These are phyloP conservation scores for Plemyria rubiginata DNA, from an alignment of 2,888 invertebrate species.

Conservation along the genomic window DNA sequence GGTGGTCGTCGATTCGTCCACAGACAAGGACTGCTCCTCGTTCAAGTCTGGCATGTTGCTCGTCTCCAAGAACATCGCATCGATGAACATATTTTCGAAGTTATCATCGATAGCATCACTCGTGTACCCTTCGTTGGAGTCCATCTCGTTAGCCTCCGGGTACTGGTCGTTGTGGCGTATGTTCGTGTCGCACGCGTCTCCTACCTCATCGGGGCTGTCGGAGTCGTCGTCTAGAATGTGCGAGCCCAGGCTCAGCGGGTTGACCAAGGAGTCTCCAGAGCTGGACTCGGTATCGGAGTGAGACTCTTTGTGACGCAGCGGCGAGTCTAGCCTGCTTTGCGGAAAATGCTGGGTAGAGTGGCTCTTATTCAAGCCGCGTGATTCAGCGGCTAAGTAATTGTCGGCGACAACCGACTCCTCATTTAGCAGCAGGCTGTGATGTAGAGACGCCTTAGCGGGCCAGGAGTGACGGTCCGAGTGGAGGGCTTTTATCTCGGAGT, in stretches of 20 bases:
- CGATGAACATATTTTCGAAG: conserved; percentile 71
- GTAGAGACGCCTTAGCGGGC: conserved; percentile 49
- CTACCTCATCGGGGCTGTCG: conserved; percentile 42
- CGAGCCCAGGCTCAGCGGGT: conserved; percentile 53
- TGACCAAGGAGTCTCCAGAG: conserved; percentile 44
- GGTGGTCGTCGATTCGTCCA: conserved; percentile 65
- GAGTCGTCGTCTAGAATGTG: conserved; percentile 47
- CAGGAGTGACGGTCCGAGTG: conserved; percentile 33
- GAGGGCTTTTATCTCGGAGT: conserved; percentile 43
- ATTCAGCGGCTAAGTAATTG: conserved; percentile 56
- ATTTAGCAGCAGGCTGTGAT: conserved; percentile 63
- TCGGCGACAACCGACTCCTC: conserved; percentile 42
- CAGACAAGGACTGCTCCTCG: conserved; percentile 72
- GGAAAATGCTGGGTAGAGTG: conserved; percentile 62
- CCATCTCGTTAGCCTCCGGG: conserved; percentile 66
- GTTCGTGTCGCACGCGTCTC: conserved; percentile 67
- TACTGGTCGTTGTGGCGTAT: conserved; percentile 76
- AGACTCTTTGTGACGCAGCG: conserved; percentile 22
- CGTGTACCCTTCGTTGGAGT: conserved; percentile 25
- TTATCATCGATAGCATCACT: conserved; percentile 56
- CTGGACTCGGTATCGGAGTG: conserved; percentile 42
- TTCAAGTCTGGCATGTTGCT: conserved; percentile 72
- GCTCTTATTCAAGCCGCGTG: conserved; percentile 57
- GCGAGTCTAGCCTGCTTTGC: conserved; percentile 19
- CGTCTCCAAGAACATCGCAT: conserved; percentile 68